Conservation (phyloP, 2,113 vertebrate genomes). For the Trogon melanurus region DNA sequence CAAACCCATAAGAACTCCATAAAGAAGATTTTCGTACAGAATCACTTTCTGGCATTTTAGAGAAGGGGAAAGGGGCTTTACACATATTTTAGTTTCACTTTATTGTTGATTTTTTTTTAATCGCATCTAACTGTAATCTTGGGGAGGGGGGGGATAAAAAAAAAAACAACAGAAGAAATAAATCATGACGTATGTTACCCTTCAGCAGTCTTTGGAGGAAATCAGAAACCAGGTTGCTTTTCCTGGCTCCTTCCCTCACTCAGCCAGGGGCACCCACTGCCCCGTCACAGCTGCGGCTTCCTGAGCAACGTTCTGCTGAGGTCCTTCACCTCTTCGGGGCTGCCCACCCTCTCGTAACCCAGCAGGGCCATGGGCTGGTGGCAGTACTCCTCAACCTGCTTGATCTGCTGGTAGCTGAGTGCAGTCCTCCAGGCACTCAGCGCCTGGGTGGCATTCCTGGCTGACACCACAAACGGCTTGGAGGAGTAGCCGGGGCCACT, state of each 20-base stretch:
- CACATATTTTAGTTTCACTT: neutral
- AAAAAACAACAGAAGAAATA: neutral
- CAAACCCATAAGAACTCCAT: constrained; percentile 54
- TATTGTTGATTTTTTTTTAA: neutral
- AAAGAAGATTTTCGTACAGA: constrained; percentile 59
- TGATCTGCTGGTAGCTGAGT: constrained; percentile 95
- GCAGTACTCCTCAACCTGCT: constrained; percentile 98
- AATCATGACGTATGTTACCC: constrained; percentile 43
- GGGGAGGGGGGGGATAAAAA: no score
- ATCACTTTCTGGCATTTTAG: neutral
- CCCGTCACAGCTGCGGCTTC: constrained; percentile 86
- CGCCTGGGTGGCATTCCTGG: constrained; percentile 93
- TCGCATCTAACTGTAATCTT: neutral
- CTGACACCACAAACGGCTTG: constrained; percentile 96
- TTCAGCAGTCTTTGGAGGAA: constrained; percentile 35
- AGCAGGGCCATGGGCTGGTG: constrained; percentile 92
- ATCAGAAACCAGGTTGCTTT: neutral
- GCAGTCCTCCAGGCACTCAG: constrained; percentile 95
- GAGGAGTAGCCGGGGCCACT: constrained; percentile 92
- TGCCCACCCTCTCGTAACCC: constrained; percentile 89
- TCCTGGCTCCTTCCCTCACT: constrained; percentile 4
- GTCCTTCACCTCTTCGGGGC: constrained; percentile 91
- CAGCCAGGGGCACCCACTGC: neutral
- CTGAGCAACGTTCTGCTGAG: constrained; percentile 92
- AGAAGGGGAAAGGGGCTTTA: neutral